Evolutionary conservation across 2,888 invertebrate species (phyloP), one percentile per base, ranked within the genome.

Genomic region (Sinopyrophorus schimmeli): DNA sequence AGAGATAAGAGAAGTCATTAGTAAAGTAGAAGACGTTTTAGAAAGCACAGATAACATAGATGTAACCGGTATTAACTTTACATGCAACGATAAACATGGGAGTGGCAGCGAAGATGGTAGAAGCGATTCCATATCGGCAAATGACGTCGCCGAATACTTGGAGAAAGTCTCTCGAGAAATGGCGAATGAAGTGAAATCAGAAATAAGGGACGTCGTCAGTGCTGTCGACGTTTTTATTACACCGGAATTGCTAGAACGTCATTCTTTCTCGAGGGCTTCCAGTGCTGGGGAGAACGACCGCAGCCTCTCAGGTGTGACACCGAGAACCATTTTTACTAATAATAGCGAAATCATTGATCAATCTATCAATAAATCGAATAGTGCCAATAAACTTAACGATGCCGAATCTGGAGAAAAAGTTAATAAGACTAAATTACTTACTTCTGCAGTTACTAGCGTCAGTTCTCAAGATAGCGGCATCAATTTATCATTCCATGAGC

Each of bases 401-500:
- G 82, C 82, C n/a, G 82, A 82, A 47, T 53, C 58, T 6, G 42
- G 44, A 1, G 66, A 68, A 1, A 68, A 68, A 54, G 74, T 73
- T 62, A 73, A 75, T 74, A 79, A 76, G 62, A 74, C 75, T 52
- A 78, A 82, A 49, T 79, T 82, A 60, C 76, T 77, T 15, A 81
- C 83, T 70, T 82, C 83, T 50, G 80, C 83, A 60, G 83, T 84
- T 37, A 82, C 82, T 48, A 84, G 85, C 41, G 79, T 84, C 38
- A 86, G 87, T 62, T 87, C 86, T 3, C 87, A 87, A 68, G 88
- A 88, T 66, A 87, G 87, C 60, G 87, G 87, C 1, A 87, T 88
- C 44, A 87, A 87, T 65, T 75, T 87, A 72, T 81, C 83, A 6
- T 86, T 86, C 69, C 81, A 83, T 34, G 87, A 87, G 58, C 80